These are phyloP conservation scores for Sarcoramphus papa DNA, from an alignment of 2,797 vertebrate species.

Conservation along the genomic window DNA sequence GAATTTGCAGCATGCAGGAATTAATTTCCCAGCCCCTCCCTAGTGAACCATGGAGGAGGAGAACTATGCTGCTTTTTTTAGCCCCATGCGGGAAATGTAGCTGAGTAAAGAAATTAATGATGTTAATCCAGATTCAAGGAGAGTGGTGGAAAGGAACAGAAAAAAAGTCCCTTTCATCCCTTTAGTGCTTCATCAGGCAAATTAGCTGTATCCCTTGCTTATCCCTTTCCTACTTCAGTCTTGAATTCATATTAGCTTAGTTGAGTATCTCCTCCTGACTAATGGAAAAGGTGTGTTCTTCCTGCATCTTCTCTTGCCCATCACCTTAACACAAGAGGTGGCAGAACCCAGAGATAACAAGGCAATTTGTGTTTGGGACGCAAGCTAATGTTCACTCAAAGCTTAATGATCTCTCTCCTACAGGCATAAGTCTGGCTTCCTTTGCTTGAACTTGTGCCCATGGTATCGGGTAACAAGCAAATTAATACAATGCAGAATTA, in stretches of 20 bases:
- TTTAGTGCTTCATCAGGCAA: not conserved
- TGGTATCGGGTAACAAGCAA: not conserved
- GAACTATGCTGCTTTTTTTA: not conserved
- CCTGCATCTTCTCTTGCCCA: not conserved
- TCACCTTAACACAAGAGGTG: not conserved
- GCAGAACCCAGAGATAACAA: not conserved
- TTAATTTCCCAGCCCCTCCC: constrained; percentile 22
- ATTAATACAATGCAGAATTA: not conserved
- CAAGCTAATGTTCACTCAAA: not conserved
- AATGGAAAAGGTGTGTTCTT: not conserved
- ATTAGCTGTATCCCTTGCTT: not conserved
- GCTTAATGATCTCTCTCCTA: not conserved
- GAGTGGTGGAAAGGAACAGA: not conserved
- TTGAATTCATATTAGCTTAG: not conserved
- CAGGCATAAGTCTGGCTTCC: not conserved
- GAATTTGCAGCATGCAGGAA: constrained; percentile 7
- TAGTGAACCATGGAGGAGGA: not conserved
- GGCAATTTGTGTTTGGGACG: not conserved
- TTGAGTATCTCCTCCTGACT: not conserved
- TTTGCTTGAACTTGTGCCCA: accelerated
- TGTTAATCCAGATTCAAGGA: constrained; percentile 27
- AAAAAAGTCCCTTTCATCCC: not conserved
- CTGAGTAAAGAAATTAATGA: constrained; percentile 13
- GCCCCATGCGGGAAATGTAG: not conserved
- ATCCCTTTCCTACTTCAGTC: not conserved